These are phyloP conservation scores for Drosophila parthenogenetica DNA, from an alignment of 2,888 invertebrate species.

Conservation along the genomic window DNA sequence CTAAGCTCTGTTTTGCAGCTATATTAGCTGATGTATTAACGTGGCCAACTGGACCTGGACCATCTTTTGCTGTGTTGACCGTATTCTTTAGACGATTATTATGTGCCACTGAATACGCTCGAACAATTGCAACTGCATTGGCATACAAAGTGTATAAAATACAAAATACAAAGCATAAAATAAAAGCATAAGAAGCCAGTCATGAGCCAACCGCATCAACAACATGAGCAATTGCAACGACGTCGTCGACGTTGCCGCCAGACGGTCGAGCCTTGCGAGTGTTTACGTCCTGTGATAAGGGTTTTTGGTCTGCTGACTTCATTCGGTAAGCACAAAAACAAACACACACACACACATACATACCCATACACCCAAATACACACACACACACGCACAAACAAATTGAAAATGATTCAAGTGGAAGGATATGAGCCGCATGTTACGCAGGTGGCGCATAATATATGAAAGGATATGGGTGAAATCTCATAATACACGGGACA, in stretches of 20 bases:
- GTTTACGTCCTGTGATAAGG: constrained; percentile 84
- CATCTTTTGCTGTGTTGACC: constrained; percentile 21
- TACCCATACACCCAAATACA: background rate
- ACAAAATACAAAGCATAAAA: background rate
- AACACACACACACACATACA: background rate
- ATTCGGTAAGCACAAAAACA: constrained; percentile 79
- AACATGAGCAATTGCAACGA: constrained; percentile 58
- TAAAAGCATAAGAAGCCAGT: constrained; percentile 1
- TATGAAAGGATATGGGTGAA: constrained; percentile 22
- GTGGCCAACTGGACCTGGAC: constrained; percentile 31
- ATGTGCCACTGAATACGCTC: constrained; percentile 10
- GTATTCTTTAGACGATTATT: background rate
- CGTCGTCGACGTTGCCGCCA: constrained; percentile 82
- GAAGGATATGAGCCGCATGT: constrained; percentile 42
- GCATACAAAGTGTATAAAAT: constrained; percentile 1
- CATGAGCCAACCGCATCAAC: constrained; percentile 70
- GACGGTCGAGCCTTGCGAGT: constrained; percentile 83
- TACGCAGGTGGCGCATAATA: constrained; percentile 43
- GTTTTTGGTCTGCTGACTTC: constrained; percentile 84
- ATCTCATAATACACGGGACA: constrained; percentile 12
- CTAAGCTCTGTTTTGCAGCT: constrained; percentile 39
- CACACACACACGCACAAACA: background rate
- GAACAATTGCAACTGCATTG: constrained; percentile 8
- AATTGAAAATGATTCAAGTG: constrained; percentile 44
- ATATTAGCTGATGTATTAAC: constrained; percentile 61